A percentile compares a stretch with the other conserved stretches of the same genome.
phyloP scores from a whole-genome alignment of 2,113 vertebrate genomes.

The Hypanus sabinus region DNA sequence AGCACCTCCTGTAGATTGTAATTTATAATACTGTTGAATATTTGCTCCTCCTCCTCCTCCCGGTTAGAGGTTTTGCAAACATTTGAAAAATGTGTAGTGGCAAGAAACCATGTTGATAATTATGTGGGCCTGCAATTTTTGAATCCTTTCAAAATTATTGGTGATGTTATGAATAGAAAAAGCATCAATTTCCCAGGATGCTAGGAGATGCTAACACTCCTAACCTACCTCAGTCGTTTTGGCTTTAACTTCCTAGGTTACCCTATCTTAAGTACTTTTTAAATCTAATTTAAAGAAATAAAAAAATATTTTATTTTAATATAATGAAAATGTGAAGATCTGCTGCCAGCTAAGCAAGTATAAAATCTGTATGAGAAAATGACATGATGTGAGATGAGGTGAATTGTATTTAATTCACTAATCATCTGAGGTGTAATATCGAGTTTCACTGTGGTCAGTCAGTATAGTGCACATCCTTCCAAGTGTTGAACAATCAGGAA shows the following conservation, averaged over 20 bases:
- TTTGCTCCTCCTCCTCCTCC: neutral
- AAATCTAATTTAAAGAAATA: neutral
- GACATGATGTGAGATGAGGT: neutral
- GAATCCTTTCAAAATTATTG: neutral
- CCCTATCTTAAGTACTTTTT: neutral
- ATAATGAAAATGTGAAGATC: neutral
- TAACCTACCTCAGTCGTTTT: neutral
- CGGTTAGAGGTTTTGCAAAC: neutral
- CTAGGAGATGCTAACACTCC: neutral
- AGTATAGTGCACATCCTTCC: neutral
- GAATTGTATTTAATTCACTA: neutral
- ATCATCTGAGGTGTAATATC: neutral
- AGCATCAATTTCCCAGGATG: neutral
- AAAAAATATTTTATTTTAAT: neutral
- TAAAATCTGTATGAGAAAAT: neutral
- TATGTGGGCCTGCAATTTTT: neutral
- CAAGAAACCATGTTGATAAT: neutral
- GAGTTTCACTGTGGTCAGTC: neutral
- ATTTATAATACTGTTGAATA: neutral
- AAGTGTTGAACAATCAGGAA: neutral
- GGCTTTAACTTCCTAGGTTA: neutral
- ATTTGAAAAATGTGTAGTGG: neutral
- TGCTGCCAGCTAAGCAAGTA: neutral
- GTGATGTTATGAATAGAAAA: neutral
- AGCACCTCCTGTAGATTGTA: neutral